phyloP scores from a whole-genome alignment of 2,888 invertebrate genomes.

The Trichopria drosophilae region DNA sequence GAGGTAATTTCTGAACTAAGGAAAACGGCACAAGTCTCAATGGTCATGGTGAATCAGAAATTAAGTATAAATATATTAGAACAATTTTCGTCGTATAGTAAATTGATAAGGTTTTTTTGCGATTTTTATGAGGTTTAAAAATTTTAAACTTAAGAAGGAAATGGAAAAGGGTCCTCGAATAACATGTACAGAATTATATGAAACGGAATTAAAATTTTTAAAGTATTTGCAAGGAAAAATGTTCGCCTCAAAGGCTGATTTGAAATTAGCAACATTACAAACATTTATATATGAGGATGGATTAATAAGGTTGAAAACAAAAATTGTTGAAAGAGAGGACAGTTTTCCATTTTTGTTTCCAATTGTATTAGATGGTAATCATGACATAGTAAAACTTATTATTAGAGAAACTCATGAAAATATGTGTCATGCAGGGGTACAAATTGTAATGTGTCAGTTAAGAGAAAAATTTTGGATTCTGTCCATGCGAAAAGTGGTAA shows the following conservation, averaged over 20 bases:
- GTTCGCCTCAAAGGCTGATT: constrained; percentile 4
- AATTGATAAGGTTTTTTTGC: constrained; percentile 36
- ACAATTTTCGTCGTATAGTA: constrained; percentile 26
- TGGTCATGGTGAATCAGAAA: background rate
- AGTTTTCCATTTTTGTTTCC: constrained; percentile 5
- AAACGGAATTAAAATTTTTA: background rate
- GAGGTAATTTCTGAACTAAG: constrained; percentile 24
- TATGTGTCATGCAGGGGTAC: constrained; percentile 32
- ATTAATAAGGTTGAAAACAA: constrained; percentile 23
- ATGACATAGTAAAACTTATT: background rate
- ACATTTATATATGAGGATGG: constrained; percentile 9
- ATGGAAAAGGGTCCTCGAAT: too few relatives aligned
- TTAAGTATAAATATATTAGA: background rate
- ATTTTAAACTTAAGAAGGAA: too few relatives aligned
- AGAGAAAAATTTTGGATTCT: constrained; percentile 33
- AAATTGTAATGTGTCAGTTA: constrained; percentile 22
- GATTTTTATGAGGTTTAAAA: too few relatives aligned
- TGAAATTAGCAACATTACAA: background rate
- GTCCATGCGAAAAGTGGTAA: constrained; percentile 23
- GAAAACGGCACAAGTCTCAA: constrained; percentile 13
- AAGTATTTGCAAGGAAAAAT: background rate
- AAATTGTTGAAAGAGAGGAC: constrained; percentile 16
- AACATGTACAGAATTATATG: background rate
- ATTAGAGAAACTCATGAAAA: constrained; percentile 16
- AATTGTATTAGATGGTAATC: background rate